Evolutionary conservation across 2,888 invertebrate genomes (phyloP), one percentile per base, ranked within the genome.

Genomic region (Torymus aiolomorphi): DNA sequence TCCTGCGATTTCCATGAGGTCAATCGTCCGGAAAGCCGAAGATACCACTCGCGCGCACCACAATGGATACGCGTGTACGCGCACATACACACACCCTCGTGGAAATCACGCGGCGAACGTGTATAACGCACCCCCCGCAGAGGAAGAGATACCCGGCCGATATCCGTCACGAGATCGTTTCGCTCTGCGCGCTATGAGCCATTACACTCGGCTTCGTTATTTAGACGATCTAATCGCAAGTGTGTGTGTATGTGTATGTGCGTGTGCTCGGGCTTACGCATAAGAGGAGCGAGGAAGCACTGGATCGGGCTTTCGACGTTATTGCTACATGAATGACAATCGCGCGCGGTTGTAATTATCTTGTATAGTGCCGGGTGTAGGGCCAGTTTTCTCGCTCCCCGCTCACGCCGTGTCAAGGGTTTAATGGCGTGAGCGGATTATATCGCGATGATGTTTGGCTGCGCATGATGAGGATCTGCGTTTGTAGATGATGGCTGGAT

Each of bases 1-100:
- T n/a, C 65, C 51, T 42, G 67, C 82, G 83, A 83, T 83, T 84
- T 84, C 82, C 83, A 83, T 82, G 83, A 79, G 82, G 83, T 70
- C 83, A 84, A 84, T 84, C 83, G 84, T 79, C 83, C 69, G 81
- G 84, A 84, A 84, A 83, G 83, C 65, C 69, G 59, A 82, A 84
- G 84, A 84, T 84, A 80, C 66, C 75, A 12, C 10, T 18, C 24
- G 42, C 3, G 14, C 4, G 51, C 51, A 18, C 52, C 52, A 62
- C 62, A 76, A 76, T 76, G 16, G 77, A 13, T 63, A 52, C 14
- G 51, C 52, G 54, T 63, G 72, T 24, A 14, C 31, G 61, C 51
- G 63, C 61, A n/a, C 14, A 42, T 42, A 13, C 42, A 52, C 2
- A 42, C 1, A 42, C 14, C 67, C 74, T 20, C 62, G 51, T 73